phyloP scores from a whole-genome alignment of 1,140 invertebrate species.

The Batillaria attramentaria region DNA sequence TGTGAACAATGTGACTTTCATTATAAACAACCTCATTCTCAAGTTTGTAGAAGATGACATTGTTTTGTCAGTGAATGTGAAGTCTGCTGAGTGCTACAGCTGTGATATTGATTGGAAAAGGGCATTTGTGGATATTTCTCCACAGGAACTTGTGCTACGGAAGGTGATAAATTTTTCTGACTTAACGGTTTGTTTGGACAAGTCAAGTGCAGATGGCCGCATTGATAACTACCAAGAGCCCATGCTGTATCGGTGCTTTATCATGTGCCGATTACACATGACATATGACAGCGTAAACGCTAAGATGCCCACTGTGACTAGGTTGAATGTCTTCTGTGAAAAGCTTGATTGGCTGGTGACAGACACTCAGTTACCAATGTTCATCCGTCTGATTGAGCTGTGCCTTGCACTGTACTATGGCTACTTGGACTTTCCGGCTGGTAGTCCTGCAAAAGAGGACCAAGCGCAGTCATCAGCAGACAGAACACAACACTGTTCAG shows the following conservation, averaged over 20 bases:
- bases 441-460: too few relatives aligned
- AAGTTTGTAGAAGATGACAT: conserved; percentile 99
- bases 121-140: conserved; percentile 83
- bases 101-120: conserved; percentile 86
- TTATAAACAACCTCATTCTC: conserved; percentile 95
- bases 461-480: too few relatives aligned
- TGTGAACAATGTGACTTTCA: conserved; percentile 90
- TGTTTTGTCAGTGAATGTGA: conserved; percentile 93
- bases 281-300: conserved; percentile 78
- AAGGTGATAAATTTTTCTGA: conserved; percentile 89
- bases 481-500: too few relatives aligned
- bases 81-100: conserved; percentile 86
- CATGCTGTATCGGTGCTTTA: conserved; percentile 87
- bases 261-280: conserved; percentile 77
- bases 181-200: conserved; percentile 92
- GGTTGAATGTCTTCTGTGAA: conserved; percentile 82
- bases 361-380: conserved; percentile 88
- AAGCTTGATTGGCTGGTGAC: conserved; percentile 85
- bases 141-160: conserved; percentile 80
- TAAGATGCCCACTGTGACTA: conserved; percentile 77
- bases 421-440: conserved; percentile 59
- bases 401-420: conserved; percentile 78
- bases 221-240: conserved; percentile 95
- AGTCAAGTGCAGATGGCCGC: conserved; percentile 89
- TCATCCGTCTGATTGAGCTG: conserved; percentile 80